Base-by-base conservation (phyloP, 2,797 vertebrate genomes). In the Sebastes diploproa region DNA sequence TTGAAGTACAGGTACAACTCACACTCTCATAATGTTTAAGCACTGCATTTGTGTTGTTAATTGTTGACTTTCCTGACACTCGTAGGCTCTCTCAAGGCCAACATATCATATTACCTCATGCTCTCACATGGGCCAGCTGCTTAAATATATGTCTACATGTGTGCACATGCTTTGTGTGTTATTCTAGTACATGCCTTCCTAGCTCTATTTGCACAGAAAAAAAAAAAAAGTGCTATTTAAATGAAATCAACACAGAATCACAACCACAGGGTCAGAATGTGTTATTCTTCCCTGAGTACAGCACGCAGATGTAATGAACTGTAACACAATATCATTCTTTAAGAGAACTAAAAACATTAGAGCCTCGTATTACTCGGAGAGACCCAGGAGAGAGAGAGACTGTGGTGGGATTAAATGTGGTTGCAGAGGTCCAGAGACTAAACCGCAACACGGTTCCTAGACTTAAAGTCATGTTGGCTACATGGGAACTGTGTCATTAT, bases 311-410 rank as follows among this genome's bases (percentile, higher is more conserved):
- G 72, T 72, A 87, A 84, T 75, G 54, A 81, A 54, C 70, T 78
- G 77, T 55, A 82, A 82, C 63, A 36, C 29, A 66, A 89, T 83
- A 84, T 70, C 66, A 36, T 78, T 77, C 52, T 90, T 72, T 6
- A 68, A 72, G 67, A 72, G 82, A 87, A 72, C 52, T 73, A 65
- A 76, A 85, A 85, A 80, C 83, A 83, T 75, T 76, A 61, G 54
- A 81, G 80, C 72, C 69, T 83, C 22, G n/a, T 56, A 60, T 86
- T 84, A 80, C 78, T 63, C 62, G 67, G 67, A 70, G 60, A 82
- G 74, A 77, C 52, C 64, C 69, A 59, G 64, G 64, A 82, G 58
- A 76, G 82, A 69, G 23, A 58, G 22, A 67, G 71, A 50, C 68
- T 62, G 76, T 54, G 29, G 54, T 62, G 59, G 34, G 79, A 82